Percentiles rank a stretch among this genome's conserved stretches.
phyloP scores from a whole-genome alignment of 2,113 vertebrate species.

The Bubo scandiacus region DNA sequence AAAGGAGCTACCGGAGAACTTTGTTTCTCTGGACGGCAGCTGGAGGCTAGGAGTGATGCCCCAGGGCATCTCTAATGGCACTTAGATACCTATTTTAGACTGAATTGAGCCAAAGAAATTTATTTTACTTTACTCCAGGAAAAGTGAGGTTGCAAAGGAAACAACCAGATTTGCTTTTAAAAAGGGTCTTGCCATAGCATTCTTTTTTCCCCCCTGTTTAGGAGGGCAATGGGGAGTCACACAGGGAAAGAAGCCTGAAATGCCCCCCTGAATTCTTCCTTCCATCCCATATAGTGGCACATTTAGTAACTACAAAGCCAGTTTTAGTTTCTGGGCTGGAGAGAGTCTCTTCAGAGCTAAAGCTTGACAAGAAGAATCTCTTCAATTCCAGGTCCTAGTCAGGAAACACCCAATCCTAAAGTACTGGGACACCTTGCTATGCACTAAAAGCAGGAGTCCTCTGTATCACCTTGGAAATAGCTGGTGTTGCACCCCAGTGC shows the following conservation, averaged over 20 bases:
- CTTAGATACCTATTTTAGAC: not conserved
- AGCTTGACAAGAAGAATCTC: not conserved
- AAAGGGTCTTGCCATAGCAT: not conserved
- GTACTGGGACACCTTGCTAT: not conserved
- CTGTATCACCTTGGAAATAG: fast-evolving
- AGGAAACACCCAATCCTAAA: not conserved
- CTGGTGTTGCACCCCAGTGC: not conserved
- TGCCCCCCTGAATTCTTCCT: not conserved
- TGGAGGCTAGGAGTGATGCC: not conserved
- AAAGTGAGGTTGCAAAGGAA: not conserved
- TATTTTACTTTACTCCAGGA: not conserved
- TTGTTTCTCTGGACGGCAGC: not conserved
- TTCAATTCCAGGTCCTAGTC: not conserved
- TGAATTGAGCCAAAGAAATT: not conserved
- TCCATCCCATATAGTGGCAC: not conserved
- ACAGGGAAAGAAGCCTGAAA: not conserved
- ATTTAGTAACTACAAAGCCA: not conserved
- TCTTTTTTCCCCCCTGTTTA: not conserved
- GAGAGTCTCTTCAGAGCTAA: not conserved
- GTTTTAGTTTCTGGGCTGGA: not conserved
- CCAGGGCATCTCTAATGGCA: not conserved
- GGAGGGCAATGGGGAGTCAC: not conserved
- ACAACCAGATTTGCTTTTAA: not conserved
- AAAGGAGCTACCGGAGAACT: not conserved
- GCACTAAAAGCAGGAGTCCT: not conserved